A percentile compares a stretch with the other conserved stretches of the same genome.
Evolutionary conservation across 2,113 vertebrate species (phyloP).

Genomic region (Nibea coibor): DNA sequence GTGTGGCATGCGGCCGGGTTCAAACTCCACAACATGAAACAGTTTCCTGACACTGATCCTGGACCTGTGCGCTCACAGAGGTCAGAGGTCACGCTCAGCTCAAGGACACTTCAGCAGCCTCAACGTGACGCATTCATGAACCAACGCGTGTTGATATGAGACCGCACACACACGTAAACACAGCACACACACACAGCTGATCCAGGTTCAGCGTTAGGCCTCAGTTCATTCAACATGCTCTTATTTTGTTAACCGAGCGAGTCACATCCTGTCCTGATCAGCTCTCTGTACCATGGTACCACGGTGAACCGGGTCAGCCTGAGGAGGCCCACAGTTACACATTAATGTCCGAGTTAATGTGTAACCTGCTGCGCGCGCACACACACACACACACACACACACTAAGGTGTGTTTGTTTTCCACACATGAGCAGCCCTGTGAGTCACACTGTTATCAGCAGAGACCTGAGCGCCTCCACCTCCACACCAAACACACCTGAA

Average conservation of each 20-base stretch:
- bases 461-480: background rate
- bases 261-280: too few species aligned
- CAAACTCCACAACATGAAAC: slow-evolving; percentile 3
- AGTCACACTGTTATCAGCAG: background rate
- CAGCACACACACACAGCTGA: too few species aligned
- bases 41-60: background rate
- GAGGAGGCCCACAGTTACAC: slow-evolving; percentile 6
- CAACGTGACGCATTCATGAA: too few species aligned
- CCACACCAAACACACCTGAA: background rate
- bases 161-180: too few species aligned
- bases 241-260: too few species aligned
- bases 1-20: slow-evolving; percentile 29
- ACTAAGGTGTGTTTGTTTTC: slow-evolving; percentile 37
- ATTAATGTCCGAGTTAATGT: slow-evolving; percentile 44
- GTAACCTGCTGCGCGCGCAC: background rate
- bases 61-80: background rate
- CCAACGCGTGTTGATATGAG: too few species aligned
- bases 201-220: too few species aligned
- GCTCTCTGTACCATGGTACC: too few species aligned
- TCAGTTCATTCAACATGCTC: too few species aligned
- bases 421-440: background rate
- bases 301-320: background rate
- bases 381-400: slow-evolving; percentile 1
- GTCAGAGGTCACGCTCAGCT: slow-evolving; percentile 15
- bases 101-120: too few species aligned